These are phyloP conservation scores for Anguilla marmorata DNA, from an alignment of 2,797 vertebrate genomes.

Conservation along the genomic window DNA sequence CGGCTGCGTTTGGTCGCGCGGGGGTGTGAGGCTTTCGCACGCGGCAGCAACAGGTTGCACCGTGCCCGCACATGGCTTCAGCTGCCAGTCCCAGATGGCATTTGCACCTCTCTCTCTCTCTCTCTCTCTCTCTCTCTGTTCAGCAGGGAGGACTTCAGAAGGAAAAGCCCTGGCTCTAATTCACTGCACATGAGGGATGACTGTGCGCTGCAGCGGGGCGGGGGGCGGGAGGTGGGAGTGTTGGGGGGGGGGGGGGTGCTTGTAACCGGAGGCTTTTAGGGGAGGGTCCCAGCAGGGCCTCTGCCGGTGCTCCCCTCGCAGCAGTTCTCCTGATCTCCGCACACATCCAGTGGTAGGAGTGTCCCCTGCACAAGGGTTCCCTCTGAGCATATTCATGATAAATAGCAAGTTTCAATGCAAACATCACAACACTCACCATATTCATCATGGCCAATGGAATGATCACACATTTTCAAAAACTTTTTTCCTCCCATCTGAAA, in stretches of 20 bases:
- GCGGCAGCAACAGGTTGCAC: constrained; percentile 3
- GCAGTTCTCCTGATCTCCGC: neutral
- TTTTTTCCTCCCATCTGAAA: neutral
- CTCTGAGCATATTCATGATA: neutral
- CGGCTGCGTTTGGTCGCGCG: too few species aligned
- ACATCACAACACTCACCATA: neutral
- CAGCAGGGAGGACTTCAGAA: neutral
- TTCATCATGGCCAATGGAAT: neutral
- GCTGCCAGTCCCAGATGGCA: neutral
- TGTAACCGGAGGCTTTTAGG: neutral
- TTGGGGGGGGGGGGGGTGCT: neutral
- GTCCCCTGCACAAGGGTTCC: neutral
- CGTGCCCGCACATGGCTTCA: neutral
- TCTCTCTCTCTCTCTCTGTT: neutral
- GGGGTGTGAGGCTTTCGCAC: constrained; percentile 1
- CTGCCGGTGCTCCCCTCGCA: neutral
- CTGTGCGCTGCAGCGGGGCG: neutral
- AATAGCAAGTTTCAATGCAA: neutral
- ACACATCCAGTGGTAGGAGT: neutral
- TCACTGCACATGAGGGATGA: neutral
- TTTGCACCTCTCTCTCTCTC: neutral
- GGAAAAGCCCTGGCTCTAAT: neutral
- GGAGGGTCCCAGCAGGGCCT: neutral
- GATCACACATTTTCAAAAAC: neutral
- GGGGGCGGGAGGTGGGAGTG: neutral